A percentile compares a stretch with the other conserved stretches of the same genome.
Evolutionary conservation across 2,888 invertebrate species (phyloP).

Genomic region (Deilephila elpenor): DNA sequence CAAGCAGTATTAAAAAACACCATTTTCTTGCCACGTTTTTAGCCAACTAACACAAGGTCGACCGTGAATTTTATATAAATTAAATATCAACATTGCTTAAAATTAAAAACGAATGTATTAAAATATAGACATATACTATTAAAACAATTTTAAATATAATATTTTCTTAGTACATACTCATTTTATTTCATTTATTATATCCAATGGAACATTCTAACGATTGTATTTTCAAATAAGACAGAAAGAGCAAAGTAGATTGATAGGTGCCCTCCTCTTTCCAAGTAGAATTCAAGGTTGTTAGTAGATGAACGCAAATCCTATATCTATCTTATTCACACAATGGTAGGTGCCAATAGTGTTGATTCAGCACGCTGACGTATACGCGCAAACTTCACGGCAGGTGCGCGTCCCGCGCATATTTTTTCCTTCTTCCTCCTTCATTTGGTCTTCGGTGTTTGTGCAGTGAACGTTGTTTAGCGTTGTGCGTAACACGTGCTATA

Average conservation of each 20-base stretch:
- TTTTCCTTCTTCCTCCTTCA: conserved; percentile 78
- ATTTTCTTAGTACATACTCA: conserved; percentile 4
- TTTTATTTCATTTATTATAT: conserved; percentile 43
- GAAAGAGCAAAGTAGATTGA: conserved; percentile 69
- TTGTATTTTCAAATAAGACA: conserved; percentile 67
- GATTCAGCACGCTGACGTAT: conserved; percentile 59
- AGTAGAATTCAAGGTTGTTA: conserved; percentile 72
- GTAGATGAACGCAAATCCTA: conserved; percentile 48
- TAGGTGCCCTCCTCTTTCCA: conserved; percentile 56
- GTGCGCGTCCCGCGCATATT: conserved; percentile 67
- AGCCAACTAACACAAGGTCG: neutral
- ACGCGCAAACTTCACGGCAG: conserved; percentile 63
- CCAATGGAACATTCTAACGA: conserved; percentile 55
- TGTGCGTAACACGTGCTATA: conserved; percentile 77
- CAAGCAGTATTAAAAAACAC: neutral
- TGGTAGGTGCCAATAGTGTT: conserved; percentile 39
- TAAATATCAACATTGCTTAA: neutral
- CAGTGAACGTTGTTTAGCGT: conserved; percentile 75
- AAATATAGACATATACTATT: too few relatives aligned
- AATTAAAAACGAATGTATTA: too few relatives aligned
- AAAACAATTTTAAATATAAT: neutral
- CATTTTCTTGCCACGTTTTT: neutral
- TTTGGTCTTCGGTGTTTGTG: conserved; percentile 81
- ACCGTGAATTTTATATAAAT: neutral
- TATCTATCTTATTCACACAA: conserved; percentile 57